Conservation (phyloP, 1,140 invertebrate species). For the Bombus huntii region DNA sequence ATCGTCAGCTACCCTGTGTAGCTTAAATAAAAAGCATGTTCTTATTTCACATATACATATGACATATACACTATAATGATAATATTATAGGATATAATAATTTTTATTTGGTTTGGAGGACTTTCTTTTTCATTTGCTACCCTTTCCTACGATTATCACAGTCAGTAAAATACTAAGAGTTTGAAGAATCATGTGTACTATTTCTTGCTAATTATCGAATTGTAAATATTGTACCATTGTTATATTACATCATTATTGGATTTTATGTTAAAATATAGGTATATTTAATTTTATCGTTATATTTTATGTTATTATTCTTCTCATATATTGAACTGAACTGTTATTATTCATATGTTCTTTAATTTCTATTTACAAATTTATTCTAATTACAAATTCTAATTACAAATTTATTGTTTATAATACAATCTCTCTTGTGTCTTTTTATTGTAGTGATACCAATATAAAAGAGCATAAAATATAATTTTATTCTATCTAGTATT, state of each 20-base stretch:
- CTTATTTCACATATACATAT: not conserved
- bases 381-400: too few species aligned
- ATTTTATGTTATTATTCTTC: not conserved
- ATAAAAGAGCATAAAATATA: constrained; percentile 27
- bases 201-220: not conserved
- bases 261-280: not conserved
- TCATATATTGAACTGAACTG: not conserved
- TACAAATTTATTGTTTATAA: not conserved
- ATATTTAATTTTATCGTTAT: not conserved
- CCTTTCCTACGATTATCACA: not conserved
- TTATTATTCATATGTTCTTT: not conserved
- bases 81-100: not conserved
- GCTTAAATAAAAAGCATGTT: constrained; percentile 49
- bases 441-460: not conserved
- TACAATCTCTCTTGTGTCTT: not conserved
- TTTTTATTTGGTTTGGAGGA: not conserved
- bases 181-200: not conserved
- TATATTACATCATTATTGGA: too few species aligned
- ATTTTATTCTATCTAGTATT: constrained; percentile 8
- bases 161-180: not conserved
- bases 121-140: not conserved
- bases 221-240: not conserved
- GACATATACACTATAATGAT: not conserved
- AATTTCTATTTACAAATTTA: not conserved
- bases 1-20: constrained; percentile 86